Evolutionary conservation across 2,888 invertebrate species (phyloP), one percentile per base, ranked within the genome.

Genomic region (Caenorhabditis sp.): DNA sequence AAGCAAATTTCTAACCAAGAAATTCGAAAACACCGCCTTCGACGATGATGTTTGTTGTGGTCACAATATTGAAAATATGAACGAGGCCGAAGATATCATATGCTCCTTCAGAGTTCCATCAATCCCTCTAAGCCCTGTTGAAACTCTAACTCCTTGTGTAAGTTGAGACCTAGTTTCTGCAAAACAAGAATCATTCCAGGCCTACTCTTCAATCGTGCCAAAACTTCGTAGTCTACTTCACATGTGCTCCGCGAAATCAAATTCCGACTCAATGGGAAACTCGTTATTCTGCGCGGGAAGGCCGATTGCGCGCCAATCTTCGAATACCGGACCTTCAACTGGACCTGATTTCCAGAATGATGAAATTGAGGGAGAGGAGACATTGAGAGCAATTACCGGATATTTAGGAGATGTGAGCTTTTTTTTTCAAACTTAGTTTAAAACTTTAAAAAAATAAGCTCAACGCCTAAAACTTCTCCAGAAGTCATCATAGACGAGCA

Each of bases 61-160:
- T 17, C 75, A 75, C 36, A 56, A 67, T 20, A 38, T 23, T n/a
- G 75, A 70, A 65, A 70, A 75, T 25, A 67, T 70, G 70, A 2
- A 10, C 2, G 70, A 75, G 64, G 75, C 74, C 1, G 70, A 70
- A 27, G 75, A 75, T 23, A 70, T 75, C 5, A 70, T 75, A 7
- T 67, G 67, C 21, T 75, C 70, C 2, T 75, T 75, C 49, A 63
- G 75, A 49, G 64, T 70, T 36, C 67, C 75, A 3, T 75, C 75
- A 10, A 54, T 65, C 21, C 69, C 75, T 21, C 58, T 80, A 50
- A 59, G 63, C 21, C 75, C 70, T 1, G 62, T 80, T 3, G 67
- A 70, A 50, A 72, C 74, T 20, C 58, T 77, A 0, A 67, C 76
- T 54, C 80, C 80, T 8, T 80, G 80, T 74, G 80, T 80, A 57